Evolutionary conservation across 2,113 vertebrate genomes (phyloP), one percentile per base, ranked within the genome.

Genomic region (Myrmophylax atrothorax): DNA sequence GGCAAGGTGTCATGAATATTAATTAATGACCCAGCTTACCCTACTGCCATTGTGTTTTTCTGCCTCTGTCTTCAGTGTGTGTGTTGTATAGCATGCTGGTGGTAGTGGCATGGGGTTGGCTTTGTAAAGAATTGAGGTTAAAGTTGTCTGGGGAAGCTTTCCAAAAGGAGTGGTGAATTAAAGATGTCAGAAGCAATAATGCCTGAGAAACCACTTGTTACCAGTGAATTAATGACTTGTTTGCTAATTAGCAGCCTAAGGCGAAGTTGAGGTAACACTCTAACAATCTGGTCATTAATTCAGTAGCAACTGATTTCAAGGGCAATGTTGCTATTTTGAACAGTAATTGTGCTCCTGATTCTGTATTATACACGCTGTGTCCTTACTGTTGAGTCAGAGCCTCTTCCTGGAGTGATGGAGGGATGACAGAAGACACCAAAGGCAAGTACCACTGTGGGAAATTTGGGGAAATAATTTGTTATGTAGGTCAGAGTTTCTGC

Each of bases 211-310:
- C 92, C 93, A 96, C 96, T 97, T 95, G 89, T 95, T 96, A 93
- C 94, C 73, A 94, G 87, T 47, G 49, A 96, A 94, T 97, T 97
- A 97, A 96, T 97, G 96, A 95, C 96, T 96, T 97, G 87, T 96
- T 97, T 97, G 87, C 94, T 97, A 96, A 97, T 95, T 96, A 97
- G 93, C 78, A 93, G 94, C 97, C 97, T 91, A 60, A 94, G 94
- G 92, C 95, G 72, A 97, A 93, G 78, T 85, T 94, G 87, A 92
- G 76, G 55, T 96, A 96, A 72, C 62, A 91, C 81, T 90, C 72
- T 91, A 90, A 95, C 90, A 95, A 85, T 95, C 78, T 96, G 93
- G 82, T 91, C 96, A 93, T 96, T 97, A 97, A 96, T 96, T 97
- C 92, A 95, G 80, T 81, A 91, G 58, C 87, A 95, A 78, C 67